These are phyloP conservation scores for Zoanthus sansibaricus DNA, from an alignment of 92 coral and sea anemone genomes.

Conservation along the genomic window DNA sequence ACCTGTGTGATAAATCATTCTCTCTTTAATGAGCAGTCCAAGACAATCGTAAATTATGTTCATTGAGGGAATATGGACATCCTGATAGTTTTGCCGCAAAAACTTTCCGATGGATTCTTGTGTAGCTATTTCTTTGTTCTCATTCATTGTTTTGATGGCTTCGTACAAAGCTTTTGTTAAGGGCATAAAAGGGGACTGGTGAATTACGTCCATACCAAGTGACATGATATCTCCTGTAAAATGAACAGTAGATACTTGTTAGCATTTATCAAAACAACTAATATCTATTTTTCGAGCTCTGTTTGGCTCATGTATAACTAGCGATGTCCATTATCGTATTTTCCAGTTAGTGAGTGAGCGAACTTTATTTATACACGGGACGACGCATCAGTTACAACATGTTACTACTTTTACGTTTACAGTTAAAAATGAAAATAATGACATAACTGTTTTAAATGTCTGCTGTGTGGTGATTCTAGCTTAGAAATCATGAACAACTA, in stretches of 20 bases:
- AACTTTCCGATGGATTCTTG: conserved; percentile 76
- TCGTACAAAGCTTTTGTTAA: conserved; percentile 85
- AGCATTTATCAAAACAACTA: not conserved
- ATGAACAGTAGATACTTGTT: not conserved
- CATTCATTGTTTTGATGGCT: conserved; percentile 84
- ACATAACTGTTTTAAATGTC: too few species aligned
- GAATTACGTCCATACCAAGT: conserved; percentile 85
- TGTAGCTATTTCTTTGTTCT: conserved; percentile 71
- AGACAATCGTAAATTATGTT: conserved; percentile 84
- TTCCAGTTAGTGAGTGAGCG: too few species aligned
- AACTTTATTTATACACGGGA: too few species aligned
- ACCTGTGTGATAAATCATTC: conserved; percentile 74
- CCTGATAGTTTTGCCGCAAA: conserved; percentile 81
- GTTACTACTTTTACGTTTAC: too few species aligned
- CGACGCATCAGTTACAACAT: too few species aligned
- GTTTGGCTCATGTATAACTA: too few species aligned
- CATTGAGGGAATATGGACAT: conserved; percentile 86
- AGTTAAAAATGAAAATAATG: too few species aligned
- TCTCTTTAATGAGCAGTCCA: conserved; percentile 84
- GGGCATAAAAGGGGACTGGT: conserved; percentile 93
- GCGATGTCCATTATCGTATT: too few species aligned
- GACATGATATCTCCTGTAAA: conserved; percentile 84
- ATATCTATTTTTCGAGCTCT: too few species aligned
- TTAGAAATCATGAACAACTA: too few species aligned
- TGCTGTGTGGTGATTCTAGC: too few species aligned